Base-by-base conservation (phyloP, 2,888 invertebrate species). In the Thyatira batis region DNA sequence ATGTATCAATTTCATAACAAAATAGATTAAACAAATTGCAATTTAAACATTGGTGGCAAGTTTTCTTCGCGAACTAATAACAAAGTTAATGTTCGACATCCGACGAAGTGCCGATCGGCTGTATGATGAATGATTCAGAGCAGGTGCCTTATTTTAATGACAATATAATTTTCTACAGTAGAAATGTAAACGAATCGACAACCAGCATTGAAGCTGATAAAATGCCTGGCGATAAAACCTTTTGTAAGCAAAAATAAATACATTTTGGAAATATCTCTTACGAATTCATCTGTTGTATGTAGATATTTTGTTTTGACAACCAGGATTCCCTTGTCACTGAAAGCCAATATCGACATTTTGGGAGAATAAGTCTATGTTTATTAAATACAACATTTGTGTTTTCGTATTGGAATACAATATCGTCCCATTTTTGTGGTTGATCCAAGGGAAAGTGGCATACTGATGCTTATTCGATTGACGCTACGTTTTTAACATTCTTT, bases 91-190 rank as follows among this genome's bases (percentile, higher is more conserved):
- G 73, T 71, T 74, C 70, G 70, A 76, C 71, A 70, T 65, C 71
- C 57, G 8, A 59, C 64, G 55, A 74, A 75, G 73, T 76, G 79
- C 73, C 78, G 39, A 39, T 8, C 6, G 39, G 65, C 65, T 65
- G 69, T 65, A 76, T 79, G 79, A 79, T 72, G 76, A 79, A 78
- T 65, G 77, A 76, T 77, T 71, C 65, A 49, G 53, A 73, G 72
- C 82, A 81, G 82, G 75, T 81, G 80, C 65, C 71, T 63, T 75
- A 76, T 73, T 81, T 78, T 78, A 78, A 80, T 80, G 69, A 72
- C 55, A 51, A 55, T 56, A 67, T 76, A 57, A 61, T 57, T 55
- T 60, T 61, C 49, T 59, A 39, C 0, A n/a, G 13, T 39, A 17
- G 39, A 39, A 39, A 17, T n/a, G n/a, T 30, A n/a, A 2, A 39